A percentile compares a stretch with the other conserved stretches of the same genome.
phyloP scores from a whole-genome alignment of 2,888 invertebrate genomes.

The Harpagoxenus sublaevis region DNA sequence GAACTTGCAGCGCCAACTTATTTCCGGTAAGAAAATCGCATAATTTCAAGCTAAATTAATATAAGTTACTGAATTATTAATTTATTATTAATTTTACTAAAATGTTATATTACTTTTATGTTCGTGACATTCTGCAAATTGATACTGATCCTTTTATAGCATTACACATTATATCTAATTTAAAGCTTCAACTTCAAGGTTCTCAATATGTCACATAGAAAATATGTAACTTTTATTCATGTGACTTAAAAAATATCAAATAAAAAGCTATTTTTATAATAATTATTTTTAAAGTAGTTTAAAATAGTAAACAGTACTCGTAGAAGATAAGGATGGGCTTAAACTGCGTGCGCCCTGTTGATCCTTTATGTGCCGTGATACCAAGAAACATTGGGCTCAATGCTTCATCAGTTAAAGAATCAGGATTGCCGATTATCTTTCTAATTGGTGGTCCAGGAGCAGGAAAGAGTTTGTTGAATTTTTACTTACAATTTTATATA shows the following conservation, averaged over 20 bases:
- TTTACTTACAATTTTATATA: neutral
- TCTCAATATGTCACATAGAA: neutral
- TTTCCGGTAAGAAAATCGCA: neutral
- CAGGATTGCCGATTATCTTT: constrained; percentile 69
- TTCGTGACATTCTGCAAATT: neutral
- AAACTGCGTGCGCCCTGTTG: constrained; percentile 66
- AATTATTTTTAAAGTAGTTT: constrained; percentile 7
- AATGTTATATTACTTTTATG: neutral
- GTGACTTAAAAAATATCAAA: neutral
- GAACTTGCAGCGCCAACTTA: too few relatives aligned
- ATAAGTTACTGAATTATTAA: neutral
- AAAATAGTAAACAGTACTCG: neutral
- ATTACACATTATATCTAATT: constrained; percentile 1
- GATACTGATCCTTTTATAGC: neutral
- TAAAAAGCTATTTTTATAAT: neutral
- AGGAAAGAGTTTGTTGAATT: constrained; percentile 72
- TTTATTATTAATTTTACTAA: neutral
- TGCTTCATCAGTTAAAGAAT: constrained; percentile 59
- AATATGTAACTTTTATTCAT: neutral
- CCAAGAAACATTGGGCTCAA: constrained; percentile 60
- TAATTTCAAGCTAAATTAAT: neutral
- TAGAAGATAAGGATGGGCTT: constrained; percentile 65
- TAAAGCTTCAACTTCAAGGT: constrained; percentile 28
- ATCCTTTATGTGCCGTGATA: constrained; percentile 44
- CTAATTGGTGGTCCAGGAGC: constrained; percentile 76